Evolutionary conservation across 2,797 vertebrate species (phyloP).

Genomic region (Loris lydekkerianus): DNA sequence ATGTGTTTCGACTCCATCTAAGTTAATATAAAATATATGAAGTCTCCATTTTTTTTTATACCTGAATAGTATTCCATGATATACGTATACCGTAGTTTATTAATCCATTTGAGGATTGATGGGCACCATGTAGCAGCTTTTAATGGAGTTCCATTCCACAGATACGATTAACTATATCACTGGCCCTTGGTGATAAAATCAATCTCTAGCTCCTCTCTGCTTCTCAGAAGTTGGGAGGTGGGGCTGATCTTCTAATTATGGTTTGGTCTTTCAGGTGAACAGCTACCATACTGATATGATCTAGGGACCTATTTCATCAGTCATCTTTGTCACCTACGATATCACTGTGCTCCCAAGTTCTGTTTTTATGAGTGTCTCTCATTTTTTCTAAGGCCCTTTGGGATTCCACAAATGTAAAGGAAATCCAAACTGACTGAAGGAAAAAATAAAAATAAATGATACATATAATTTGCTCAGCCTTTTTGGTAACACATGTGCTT

Average conservation of each 20-base stretch:
- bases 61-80: too few species aligned
- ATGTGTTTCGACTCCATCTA: too few species aligned
- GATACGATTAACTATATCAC: not conserved
- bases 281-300: not conserved
- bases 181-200: not conserved
- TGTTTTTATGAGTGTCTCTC: not conserved
- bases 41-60: too few species aligned
- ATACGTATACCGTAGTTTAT: too few species aligned
- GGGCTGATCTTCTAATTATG: not conserved
- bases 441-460: not conserved
- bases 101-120: too few species aligned
- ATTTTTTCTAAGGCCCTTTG: not conserved
- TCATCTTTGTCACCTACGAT: not conserved
- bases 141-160: not conserved
- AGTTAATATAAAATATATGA: too few species aligned
- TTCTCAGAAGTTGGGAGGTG: not conserved
- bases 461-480: not conserved
- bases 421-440: not conserved
- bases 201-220: not conserved
- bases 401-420: not conserved
- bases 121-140: not conserved
- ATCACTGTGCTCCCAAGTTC: not conserved
- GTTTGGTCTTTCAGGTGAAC: not conserved
- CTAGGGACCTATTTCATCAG: not conserved
- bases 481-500: not conserved